Evolutionary conservation across 2,797 vertebrate species (phyloP).

Genomic region (Columba guinea): DNA sequence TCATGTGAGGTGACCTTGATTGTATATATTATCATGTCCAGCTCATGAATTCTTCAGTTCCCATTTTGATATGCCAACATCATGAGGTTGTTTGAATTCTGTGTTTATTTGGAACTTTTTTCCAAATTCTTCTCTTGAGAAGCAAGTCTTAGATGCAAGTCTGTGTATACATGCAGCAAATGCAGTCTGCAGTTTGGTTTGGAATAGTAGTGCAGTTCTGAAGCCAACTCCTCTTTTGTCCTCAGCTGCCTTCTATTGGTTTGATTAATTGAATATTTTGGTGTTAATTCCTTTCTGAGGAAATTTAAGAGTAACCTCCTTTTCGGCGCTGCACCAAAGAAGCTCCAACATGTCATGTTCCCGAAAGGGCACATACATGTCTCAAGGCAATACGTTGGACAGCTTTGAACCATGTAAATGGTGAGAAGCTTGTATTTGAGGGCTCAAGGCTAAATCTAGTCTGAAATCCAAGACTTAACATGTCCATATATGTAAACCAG

Average conservation of each 20-base stretch:
- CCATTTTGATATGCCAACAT: not conserved
- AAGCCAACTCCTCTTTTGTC: not conserved
- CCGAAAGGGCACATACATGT: not conserved
- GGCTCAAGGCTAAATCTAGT: not conserved
- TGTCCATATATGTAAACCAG: not conserved
- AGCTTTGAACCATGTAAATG: not conserved
- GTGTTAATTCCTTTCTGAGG: not conserved
- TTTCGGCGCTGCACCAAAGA: not conserved
- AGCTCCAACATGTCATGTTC: not conserved
- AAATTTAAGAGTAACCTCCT: not conserved
- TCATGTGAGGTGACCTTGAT: not conserved
- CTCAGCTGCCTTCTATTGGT: not conserved
- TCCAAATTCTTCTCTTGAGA: not conserved
- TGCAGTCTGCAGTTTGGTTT: not conserved
- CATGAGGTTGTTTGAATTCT: not conserved
- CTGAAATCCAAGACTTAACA: not conserved
- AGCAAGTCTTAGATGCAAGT: not conserved
- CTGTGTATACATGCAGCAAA: not conserved
- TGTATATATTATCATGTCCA: not conserved
- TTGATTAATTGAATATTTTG: not conserved
- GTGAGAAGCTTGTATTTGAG: not conserved
- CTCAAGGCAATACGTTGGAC: not conserved
- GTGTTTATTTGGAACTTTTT: not conserved
- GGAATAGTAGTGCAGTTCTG: not conserved
- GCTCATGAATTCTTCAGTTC: not conserved